phyloP scores from a whole-genome alignment of 2,888 invertebrate genomes.

The Poecilobothrus nobilitatus region DNA sequence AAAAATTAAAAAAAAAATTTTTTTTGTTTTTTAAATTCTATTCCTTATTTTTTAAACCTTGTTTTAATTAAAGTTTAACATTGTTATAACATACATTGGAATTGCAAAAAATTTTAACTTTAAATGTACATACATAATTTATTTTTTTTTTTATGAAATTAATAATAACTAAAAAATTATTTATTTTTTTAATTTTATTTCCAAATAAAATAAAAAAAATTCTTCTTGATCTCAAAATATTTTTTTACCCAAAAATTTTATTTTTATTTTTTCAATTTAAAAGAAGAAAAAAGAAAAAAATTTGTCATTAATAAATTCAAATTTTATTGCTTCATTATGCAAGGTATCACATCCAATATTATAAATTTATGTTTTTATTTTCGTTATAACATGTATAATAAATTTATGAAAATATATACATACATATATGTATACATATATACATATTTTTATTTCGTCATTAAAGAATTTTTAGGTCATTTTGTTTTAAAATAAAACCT shows the following conservation, averaged over 20 bases:
- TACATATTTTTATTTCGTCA: background rate
- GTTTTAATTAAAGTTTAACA: too few species aligned
- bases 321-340: constrained; percentile 3
- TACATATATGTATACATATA: background rate
- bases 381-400: background rate
- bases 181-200: too few species aligned
- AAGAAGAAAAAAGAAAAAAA: background rate
- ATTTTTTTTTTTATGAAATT: too few species aligned
- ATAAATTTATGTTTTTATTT: background rate
- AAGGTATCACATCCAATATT: constrained; percentile 1
- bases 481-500: background rate
- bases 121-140: too few species aligned
- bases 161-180: too few species aligned
- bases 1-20: too few species aligned
- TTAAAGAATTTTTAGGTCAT: background rate
- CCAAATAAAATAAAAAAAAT: too few species aligned
- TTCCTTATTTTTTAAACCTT: too few species aligned
- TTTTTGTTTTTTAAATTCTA: too few species aligned
- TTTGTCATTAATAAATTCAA: constrained; percentile 1
- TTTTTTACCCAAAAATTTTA: background rate
- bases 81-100: too few species aligned
- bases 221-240: too few species aligned
- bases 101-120: too few species aligned
- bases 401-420: background rate
- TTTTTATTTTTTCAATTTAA: background rate